Percentiles rank a stretch among this genome's conserved stretches.
phyloP scores from a whole-genome alignment of 2,113 vertebrate species.

The Kryptolebias marmoratus region DNA sequence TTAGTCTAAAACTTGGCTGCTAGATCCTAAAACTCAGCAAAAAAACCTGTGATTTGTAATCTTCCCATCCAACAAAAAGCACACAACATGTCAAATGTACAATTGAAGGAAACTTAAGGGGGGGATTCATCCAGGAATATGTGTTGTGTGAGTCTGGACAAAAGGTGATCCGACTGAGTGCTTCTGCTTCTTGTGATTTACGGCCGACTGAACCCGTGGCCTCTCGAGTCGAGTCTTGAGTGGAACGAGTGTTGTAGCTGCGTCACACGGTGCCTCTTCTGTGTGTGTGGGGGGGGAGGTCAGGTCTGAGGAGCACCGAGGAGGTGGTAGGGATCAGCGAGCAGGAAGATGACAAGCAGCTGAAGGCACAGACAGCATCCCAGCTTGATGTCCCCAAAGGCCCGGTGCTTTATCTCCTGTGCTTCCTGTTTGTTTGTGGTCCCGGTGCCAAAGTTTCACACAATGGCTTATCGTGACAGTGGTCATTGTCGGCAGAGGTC shows the following conservation, averaged over 20 bases:
- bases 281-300: conserved; percentile 25
- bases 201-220: conserved; percentile 36
- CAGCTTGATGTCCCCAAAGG: conserved; percentile 41
- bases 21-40: conserved; percentile 22
- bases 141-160: conserved; percentile 25
- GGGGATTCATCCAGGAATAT: neutral
- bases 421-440: conserved; percentile 45
- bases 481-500: conserved; percentile 24
- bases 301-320: conserved; percentile 8
- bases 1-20: no score
- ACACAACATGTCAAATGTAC: conserved; percentile 32
- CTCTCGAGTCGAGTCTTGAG: conserved; percentile 41
- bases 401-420: conserved; percentile 43
- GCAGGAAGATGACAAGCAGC: conserved; percentile 39
- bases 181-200: conserved; percentile 46
- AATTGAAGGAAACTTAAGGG: conserved; percentile 67
- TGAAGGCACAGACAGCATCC: conserved; percentile 33
- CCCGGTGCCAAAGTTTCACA: conserved; percentile 18
- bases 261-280: conserved; percentile 59
- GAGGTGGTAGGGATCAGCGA: conserved; percentile 21
- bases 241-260: conserved; percentile 37
- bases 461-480: conserved; percentile 42
- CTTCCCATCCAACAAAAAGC: neutral
- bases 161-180: conserved; percentile 29
- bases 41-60: conserved; percentile 11